Evolutionary conservation across 2,888 invertebrate species (phyloP), one percentile per base, ranked within the genome.

Genomic region (Hetaerina titia): DNA sequence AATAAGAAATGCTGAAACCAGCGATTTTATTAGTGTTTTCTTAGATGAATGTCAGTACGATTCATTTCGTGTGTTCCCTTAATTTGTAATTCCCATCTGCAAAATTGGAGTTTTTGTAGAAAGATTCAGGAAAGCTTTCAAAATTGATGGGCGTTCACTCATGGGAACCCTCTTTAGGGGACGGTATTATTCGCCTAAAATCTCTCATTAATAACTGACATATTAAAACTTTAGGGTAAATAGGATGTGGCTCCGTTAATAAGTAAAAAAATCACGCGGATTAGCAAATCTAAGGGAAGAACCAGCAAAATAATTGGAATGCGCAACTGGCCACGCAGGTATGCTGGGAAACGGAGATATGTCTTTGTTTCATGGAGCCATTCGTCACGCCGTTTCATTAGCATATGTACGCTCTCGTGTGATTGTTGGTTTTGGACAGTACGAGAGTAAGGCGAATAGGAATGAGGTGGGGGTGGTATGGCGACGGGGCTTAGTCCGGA

Each of bases 341-440:
- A 89, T 56, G 89, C 31, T n/a, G 58, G 56, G 57, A 22, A 89
- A 57, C 89, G 9, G 13, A 81, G 31, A 81, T 81, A 81, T 31
- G 31, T 11, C 89, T 19, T 89, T 57, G 89, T 58, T 89, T 57
- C 89, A 19, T 22, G 89, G 22, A 89, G 58, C 89, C 89, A 89
- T 89, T 89, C 89, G 89, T 58, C 56, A 89, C 89, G 58, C 89
- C 57, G 89, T 89, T 89, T 89, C 89, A 89, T 89, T 89, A 89
- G 89, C 89, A 56, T 56, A 89, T 58, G 89, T 89, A 22, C 56
- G 56, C 19, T n/a, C 89, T 22, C 22, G 89, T 89, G 57, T 89
- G 57, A 89, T 89, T 89, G 89, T n/a, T 89, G 89, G 89, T 58
- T 89, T 81, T 56, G 89, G 89, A 89, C 89, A 89, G 89, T 8